A percentile compares a stretch with the other conserved stretches of the same genome.
These are phyloP conservation scores for Clanis bilineata DNA, from an alignment of 2,888 invertebrate species.

Conservation along the genomic window DNA sequence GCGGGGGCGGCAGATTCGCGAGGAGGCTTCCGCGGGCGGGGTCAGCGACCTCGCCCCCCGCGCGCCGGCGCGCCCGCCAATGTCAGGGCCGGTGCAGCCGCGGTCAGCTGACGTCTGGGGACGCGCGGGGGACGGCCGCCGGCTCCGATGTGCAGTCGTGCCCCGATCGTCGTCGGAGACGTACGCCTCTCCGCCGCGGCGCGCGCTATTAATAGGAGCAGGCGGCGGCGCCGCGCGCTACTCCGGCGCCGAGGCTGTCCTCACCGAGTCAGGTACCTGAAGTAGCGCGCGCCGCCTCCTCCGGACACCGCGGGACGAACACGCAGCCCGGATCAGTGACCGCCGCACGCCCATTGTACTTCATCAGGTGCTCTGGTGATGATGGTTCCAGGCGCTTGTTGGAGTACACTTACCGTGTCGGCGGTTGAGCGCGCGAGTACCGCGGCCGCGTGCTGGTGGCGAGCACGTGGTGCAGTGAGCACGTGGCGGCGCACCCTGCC, in stretches of 20 bases:
- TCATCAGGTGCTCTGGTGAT: slow-evolving; percentile 99
- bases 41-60: slow-evolving; percentile 74
- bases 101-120: slow-evolving; percentile 82
- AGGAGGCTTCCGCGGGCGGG: slow-evolving; percentile 79
- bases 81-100: slow-evolving; percentile 82
- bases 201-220: slow-evolving; percentile 64
- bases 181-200: slow-evolving; percentile 52
- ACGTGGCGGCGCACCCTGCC: slow-evolving; percentile 42
- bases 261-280: slow-evolving; percentile 97
- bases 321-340: slow-evolving; percentile 46
- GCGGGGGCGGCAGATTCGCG: slow-evolving; percentile 61
- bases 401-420: slow-evolving; percentile 98
- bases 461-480: slow-evolving; percentile 39
- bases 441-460: slow-evolving; percentile 37
- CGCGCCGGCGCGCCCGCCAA: slow-evolving; percentile 74
- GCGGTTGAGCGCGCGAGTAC: slow-evolving; percentile 65
- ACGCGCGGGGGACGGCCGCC: slow-evolving; percentile 74
- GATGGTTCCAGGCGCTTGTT: slow-evolving; percentile 97
- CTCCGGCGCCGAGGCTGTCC: slow-evolving; percentile 93
- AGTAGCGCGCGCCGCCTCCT: slow-evolving; percentile 96
- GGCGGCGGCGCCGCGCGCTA: slow-evolving; percentile 88
- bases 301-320: slow-evolving; percentile 39
- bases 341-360: slow-evolving; percentile 99
- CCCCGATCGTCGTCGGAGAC: slow-evolving; percentile 60
- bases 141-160: slow-evolving; percentile 70